These are phyloP conservation scores for Scaptodrosophila lebanonensis DNA, from an alignment of 1,140 invertebrate species.

Conservation along the genomic window DNA sequence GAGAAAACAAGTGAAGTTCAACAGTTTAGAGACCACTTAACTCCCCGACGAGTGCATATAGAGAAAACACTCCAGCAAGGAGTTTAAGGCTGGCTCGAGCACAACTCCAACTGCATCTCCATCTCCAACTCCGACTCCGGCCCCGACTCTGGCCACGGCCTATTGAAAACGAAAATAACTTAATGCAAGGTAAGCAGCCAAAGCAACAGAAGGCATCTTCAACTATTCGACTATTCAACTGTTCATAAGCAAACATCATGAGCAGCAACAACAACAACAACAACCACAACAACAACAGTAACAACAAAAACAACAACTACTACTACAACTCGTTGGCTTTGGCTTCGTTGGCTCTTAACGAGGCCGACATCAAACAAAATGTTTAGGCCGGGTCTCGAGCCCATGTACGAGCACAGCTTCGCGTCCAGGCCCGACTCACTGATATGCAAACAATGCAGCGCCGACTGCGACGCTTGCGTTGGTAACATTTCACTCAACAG, in stretches of 20 bases:
- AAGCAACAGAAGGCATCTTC: slow-evolving; percentile 17
- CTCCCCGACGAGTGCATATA: slow-evolving; percentile 43
- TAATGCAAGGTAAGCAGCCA: slow-evolving; percentile 69
- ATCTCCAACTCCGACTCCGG: too few species aligned
- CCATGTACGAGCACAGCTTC: slow-evolving; percentile 35
- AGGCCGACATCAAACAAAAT: slow-evolving; percentile 74
- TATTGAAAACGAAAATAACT: slow-evolving; percentile 75
- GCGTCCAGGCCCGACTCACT: slow-evolving; percentile 41
- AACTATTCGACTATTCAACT: slow-evolving; percentile 52
- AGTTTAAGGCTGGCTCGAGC: slow-evolving; percentile 10
- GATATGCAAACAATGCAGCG: slow-evolving; percentile 72
- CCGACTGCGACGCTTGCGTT: slow-evolving; percentile 32
- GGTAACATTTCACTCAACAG: slow-evolving; percentile 73
- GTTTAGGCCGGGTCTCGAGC: slow-evolving; percentile 40
- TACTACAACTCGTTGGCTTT: slow-evolving; percentile 68
- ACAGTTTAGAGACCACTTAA: slow-evolving; percentile 73
- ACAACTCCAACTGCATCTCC: too few species aligned
- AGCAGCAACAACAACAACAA: slow-evolving; percentile 7
- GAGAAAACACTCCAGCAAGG: slow-evolving; percentile 60
- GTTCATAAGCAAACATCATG: slow-evolving; percentile 65
- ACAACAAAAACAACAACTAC: slow-evolving; percentile 30
- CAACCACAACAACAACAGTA: slow-evolving; percentile 12
- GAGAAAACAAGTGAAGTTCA: slow-evolving; percentile 75
- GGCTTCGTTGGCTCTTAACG: slow-evolving; percentile 74
- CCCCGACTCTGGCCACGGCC: slow-evolving; percentile 50